phyloP scores from a whole-genome alignment of 2,113 vertebrate species.

The Cepphus grylle region DNA sequence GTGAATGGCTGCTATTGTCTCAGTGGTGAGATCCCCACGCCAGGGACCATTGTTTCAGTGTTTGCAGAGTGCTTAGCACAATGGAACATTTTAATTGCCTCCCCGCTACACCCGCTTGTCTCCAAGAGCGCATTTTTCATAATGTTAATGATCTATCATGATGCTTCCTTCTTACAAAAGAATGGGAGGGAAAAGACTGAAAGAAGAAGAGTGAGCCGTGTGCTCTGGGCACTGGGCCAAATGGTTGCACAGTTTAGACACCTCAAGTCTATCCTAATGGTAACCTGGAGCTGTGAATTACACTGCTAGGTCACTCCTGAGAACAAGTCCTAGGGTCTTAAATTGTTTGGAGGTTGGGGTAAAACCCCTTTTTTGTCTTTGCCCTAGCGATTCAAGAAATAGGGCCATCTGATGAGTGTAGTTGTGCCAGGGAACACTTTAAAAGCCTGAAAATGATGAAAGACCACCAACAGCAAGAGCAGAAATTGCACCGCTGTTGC shows the following conservation, averaged over 20 bases:
- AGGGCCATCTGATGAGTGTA: neutral
- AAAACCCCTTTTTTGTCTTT: neutral
- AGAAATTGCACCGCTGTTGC: neutral
- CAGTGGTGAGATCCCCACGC: neutral
- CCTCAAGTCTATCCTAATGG: neutral
- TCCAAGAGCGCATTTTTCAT: neutral
- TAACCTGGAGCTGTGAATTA: neutral
- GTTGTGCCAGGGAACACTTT: neutral
- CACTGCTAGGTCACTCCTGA: neutral
- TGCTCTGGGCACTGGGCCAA: neutral
- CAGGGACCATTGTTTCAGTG: conserved; percentile 20
- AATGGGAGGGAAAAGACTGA: neutral
- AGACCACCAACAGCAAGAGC: neutral
- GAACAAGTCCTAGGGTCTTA: neutral
- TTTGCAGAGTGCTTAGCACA: neutral
- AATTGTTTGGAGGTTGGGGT: neutral
- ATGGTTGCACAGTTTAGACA: neutral
- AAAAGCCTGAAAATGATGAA: neutral
- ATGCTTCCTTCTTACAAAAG: neutral
- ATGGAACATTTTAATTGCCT: conserved; percentile 49
- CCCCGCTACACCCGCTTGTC: neutral
- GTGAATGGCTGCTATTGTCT: conserved; percentile 35
- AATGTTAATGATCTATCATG: neutral
- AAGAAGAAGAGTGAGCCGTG: neutral
- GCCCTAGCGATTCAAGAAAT: neutral